Conservation (phyloP, 2,797 vertebrate genomes). For the Acridotheres tristis region DNA sequence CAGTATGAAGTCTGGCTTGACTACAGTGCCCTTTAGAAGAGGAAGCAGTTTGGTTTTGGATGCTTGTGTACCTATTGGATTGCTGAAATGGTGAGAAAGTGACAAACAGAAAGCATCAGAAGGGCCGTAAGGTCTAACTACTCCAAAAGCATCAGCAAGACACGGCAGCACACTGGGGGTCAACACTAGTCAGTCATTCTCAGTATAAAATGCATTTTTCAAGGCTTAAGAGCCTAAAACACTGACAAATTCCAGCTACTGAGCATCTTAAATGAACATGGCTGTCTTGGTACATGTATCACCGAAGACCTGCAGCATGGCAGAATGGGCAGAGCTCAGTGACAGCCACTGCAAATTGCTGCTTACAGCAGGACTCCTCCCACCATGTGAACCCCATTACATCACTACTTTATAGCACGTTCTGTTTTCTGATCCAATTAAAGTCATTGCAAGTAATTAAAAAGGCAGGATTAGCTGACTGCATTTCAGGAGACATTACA, state of each 20-base stretch:
- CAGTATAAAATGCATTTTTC: background rate
- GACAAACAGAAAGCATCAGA: background rate
- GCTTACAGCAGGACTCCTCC: background rate
- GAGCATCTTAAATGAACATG: background rate
- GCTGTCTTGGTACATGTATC: background rate
- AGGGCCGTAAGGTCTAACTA: background rate
- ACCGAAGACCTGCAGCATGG: background rate
- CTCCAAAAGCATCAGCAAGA: background rate
- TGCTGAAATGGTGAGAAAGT: background rate
- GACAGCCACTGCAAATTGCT: background rate
- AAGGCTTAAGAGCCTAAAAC: background rate
- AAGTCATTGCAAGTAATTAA: constrained; percentile 33
- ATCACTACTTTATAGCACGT: background rate
- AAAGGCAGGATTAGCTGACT: constrained; percentile 19
- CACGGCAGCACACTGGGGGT: accelerated
- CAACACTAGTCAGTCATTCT: background rate
- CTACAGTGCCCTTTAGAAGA: background rate
- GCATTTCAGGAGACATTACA: constrained; percentile 23
- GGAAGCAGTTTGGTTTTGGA: background rate
- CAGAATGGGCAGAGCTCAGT: background rate
- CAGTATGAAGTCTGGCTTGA: background rate
- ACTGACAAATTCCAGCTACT: background rate
- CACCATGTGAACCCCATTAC: background rate
- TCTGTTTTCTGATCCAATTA: constrained; percentile 7
- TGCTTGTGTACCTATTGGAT: background rate